These are phyloP conservation scores for Magallana angulata DNA, from an alignment of 1,140 invertebrate genomes.

Conservation along the genomic window DNA sequence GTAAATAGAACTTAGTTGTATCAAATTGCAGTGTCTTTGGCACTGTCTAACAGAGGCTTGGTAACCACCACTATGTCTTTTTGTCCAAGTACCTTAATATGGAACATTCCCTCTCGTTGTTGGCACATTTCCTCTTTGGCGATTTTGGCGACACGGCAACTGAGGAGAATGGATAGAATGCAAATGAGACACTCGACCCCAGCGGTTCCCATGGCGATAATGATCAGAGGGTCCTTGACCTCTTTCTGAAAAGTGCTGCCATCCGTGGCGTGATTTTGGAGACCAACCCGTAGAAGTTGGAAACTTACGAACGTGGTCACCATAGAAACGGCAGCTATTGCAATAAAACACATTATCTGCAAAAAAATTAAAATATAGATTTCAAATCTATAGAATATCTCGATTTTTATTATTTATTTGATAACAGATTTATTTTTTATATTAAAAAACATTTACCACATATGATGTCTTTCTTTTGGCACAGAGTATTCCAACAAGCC, in stretches of 20 bases:
- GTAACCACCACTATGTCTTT: constrained; percentile 75
- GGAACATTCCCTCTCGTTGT: constrained; percentile 78
- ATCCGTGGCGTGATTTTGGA: constrained; percentile 80
- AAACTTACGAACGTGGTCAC: constrained; percentile 79
- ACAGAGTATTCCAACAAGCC: constrained; percentile 76
- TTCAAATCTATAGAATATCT: not conserved
- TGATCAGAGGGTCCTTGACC: constrained; percentile 77
- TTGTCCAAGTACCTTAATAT: constrained; percentile 78
- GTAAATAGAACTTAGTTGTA: not conserved
- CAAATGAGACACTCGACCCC: constrained; percentile 78
- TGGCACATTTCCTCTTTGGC: constrained; percentile 78
- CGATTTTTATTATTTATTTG: not conserved
- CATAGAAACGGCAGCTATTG: constrained; percentile 79
- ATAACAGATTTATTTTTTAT: not conserved
- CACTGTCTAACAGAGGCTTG: constrained; percentile 59
- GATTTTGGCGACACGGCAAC: constrained; percentile 77
- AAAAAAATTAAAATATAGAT: constrained; percentile 43
- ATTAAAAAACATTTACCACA: constrained; percentile 68
- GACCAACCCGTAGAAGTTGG: constrained; percentile 79
- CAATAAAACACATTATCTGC: constrained; percentile 80
- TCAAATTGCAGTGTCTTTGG: constrained; percentile 6
- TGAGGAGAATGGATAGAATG: constrained; percentile 75
- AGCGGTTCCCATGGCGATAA: constrained; percentile 76
- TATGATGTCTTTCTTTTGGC: constrained; percentile 77
- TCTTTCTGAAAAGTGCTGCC: constrained; percentile 80